Conservation (phyloP, 1,140 invertebrate species). For the Macrobrachium nipponense region DNA sequence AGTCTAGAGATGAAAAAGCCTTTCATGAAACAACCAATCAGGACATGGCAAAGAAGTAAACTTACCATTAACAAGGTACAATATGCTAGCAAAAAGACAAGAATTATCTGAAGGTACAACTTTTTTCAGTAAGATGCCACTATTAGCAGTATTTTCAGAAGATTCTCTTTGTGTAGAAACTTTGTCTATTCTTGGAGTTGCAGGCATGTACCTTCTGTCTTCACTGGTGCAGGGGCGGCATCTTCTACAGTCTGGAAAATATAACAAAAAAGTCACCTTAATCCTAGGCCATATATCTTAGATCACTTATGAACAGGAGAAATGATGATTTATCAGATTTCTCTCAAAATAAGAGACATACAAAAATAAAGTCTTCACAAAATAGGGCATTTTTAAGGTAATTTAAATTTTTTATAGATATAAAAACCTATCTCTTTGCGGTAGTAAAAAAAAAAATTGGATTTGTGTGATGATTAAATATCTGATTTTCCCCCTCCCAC, state of each 20-base stretch:
- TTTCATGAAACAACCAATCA: not conserved
- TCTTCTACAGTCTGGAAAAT: not conserved
- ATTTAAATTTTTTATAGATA: no score
- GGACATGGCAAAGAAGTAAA: slow-evolving; percentile 29
- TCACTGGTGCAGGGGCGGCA: not conserved
- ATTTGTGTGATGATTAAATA: no score
- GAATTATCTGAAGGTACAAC: slow-evolving; percentile 95
- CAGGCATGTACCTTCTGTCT: not conserved
- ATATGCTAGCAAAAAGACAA: slow-evolving; percentile 92
- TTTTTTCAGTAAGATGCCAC: slow-evolving; percentile 79
- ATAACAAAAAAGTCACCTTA: no score
- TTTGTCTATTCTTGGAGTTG: not conserved
- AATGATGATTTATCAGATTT: no score
- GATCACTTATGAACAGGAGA: no score
- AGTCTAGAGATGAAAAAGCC: not conserved
- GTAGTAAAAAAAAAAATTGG: no score
- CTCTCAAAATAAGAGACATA: no score
- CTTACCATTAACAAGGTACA: slow-evolving; percentile 74
- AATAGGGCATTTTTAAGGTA: no score
- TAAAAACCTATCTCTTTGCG: no score
- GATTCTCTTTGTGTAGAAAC: slow-evolving; percentile 18
- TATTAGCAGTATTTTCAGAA: slow-evolving; percentile 72
- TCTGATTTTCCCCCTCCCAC: no score
- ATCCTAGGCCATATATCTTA: no score
- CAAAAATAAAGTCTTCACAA: no score